phyloP scores from a whole-genome alignment of 2,797 vertebrate genomes.

The Anableps anableps region DNA sequence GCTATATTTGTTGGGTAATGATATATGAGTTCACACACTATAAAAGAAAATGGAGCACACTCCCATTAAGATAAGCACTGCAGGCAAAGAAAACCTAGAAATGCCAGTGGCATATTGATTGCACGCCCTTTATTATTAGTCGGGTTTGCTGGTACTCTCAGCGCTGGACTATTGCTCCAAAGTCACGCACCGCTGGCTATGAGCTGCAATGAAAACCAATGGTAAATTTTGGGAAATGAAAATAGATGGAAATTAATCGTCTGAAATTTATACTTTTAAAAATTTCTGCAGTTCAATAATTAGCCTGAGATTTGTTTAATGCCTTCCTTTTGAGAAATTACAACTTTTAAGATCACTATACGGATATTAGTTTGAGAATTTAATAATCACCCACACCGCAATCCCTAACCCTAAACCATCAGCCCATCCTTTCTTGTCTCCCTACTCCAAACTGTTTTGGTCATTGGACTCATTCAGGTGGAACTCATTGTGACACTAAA shows the following conservation, averaged over 20 bases:
- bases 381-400: not conserved
- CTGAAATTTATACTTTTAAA: slow-evolving; percentile 1
- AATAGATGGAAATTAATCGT: not conserved
- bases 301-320: slow-evolving; percentile 14
- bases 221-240: slow-evolving; percentile 25
- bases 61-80: slow-evolving; percentile 76
- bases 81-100: slow-evolving; percentile 75
- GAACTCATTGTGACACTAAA: not conserved
- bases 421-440: not conserved
- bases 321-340: not conserved
- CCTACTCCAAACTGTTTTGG: not conserved
- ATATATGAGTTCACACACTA: slow-evolving; percentile 75
- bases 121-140: slow-evolving; percentile 67
- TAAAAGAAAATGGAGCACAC: slow-evolving; percentile 75
- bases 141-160: slow-evolving; percentile 50
- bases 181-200: slow-evolving; percentile 36
- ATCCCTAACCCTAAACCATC: not conserved
- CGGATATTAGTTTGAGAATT: not conserved
- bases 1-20: slow-evolving; percentile 74
- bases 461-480: not conserved
- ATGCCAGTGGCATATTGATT: slow-evolving; percentile 80
- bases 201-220: slow-evolving; percentile 42
- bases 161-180: slow-evolving; percentile 44
- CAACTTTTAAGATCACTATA: too few relatives aligned
- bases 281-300: not conserved